Conservation (phyloP, 2,888 invertebrate species). For the Spicauda simplicius region DNA sequence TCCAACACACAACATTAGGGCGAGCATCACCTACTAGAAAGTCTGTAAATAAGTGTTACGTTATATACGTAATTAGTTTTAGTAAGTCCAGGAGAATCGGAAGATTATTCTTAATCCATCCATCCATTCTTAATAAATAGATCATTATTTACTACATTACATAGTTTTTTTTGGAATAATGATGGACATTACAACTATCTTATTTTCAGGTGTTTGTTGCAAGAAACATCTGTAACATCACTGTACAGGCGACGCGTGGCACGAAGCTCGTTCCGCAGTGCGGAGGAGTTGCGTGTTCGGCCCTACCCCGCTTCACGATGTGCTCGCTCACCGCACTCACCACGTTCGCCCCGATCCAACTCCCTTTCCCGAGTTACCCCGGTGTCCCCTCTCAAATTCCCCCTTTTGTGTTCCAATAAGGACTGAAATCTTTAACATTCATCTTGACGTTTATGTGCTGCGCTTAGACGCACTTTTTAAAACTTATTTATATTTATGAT, state of each 20-base stretch:
- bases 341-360: constrained; percentile 57
- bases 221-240: constrained; percentile 68
- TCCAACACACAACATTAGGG: no score
- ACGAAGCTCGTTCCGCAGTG: constrained; percentile 67
- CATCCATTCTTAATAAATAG: no score
- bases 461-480: not conserved
- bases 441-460: not conserved
- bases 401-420: constrained; percentile 46
- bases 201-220: constrained; percentile 66
- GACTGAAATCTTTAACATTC: constrained; percentile 35
- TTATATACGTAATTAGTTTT: no score
- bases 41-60: no score
- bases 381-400: constrained; percentile 64
- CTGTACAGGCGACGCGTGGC: constrained; percentile 65
- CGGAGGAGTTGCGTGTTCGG: constrained; percentile 69
- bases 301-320: constrained; percentile 58
- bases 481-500: not conserved
- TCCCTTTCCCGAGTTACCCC: constrained; percentile 62
- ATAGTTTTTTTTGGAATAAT: not conserved
- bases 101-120: no score
- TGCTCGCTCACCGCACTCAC: constrained; percentile 48
- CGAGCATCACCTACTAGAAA: no score
- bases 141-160: no score
- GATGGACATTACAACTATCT: not conserved
- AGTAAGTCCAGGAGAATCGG: no score